Evolutionary conservation across 2,797 vertebrate genomes (phyloP).

Genomic region (Fistularia tabacaria): DNA sequence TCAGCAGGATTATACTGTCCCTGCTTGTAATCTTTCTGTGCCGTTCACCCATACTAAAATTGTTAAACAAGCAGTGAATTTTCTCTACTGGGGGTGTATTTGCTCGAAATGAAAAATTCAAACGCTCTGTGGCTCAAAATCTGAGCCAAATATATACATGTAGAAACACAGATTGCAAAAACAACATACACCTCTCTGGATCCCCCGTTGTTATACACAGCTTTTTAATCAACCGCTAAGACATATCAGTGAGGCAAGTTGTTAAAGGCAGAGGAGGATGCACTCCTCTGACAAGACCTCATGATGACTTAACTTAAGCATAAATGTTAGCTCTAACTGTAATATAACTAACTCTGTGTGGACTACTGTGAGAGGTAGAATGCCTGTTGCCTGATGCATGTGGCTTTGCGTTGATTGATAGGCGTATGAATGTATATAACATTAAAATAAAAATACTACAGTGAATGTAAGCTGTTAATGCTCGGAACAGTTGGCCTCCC

Average conservation of each 20-base stretch:
- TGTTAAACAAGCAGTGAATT: slow-evolving; percentile 21
- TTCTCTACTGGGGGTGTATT: slow-evolving; percentile 16
- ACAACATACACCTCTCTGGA: slow-evolving; percentile 8
- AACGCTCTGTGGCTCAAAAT: slow-evolving; percentile 47
- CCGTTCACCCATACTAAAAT: slow-evolving; percentile 6
- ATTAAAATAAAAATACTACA: background rate
- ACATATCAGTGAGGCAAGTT: slow-evolving; percentile 2
- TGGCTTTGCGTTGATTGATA: background rate
- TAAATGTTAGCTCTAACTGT: no score
- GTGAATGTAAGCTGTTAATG: background rate
- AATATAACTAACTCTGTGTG: no score
- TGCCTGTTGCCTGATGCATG: slow-evolving; percentile 4
- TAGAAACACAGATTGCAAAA: background rate
- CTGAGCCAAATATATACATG: slow-evolving; percentile 26
- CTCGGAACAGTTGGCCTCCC: background rate
- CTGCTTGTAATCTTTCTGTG: slow-evolving; percentile 7
- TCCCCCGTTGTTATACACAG: slow-evolving; percentile 24
- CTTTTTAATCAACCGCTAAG: slow-evolving; percentile 7
- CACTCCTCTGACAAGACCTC: no score
- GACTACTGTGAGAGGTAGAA: no score
- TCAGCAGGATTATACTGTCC: slow-evolving; percentile 12
- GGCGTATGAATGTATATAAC: no score
- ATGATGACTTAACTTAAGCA: slow-evolving; percentile 20
- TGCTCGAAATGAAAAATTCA: slow-evolving; percentile 28
- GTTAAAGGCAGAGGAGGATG: background rate